Base-by-base conservation (phyloP, 2,888 invertebrate genomes). In the Dromius quadrimaculatus region DNA sequence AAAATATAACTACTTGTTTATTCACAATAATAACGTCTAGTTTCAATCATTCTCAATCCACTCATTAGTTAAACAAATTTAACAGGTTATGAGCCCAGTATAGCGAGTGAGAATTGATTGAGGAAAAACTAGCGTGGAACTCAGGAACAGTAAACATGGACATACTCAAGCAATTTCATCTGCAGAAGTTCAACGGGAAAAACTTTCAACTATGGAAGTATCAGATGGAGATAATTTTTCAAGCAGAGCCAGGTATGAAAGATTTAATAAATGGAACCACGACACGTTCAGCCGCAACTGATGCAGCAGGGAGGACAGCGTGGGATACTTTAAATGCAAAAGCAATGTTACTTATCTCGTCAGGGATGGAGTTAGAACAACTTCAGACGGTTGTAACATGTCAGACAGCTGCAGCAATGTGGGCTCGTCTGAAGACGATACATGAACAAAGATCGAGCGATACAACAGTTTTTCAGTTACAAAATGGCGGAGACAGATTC, bases 371-470 rank as follows among this genome's bases (percentile, higher is more conserved):
- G 19, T 54, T 17, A 2, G 57, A 54, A 13, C 57, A 54, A 54
- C 28, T 54, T 23, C 57, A 54, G 19, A 54, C 28, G 23, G 11
- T 54, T 23, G 11, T 54, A 54, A 54, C 17, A n/a, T 54, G 57
- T 45, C 3, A 22, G 9, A 64, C 15, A 4, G 45, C 50, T n/a
- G 0, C 45, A 1, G 34, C 50, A 8, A 73, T 73, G 70, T 73
- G 72, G 72, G 28, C 6, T 28, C 63, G 72, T 6, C 45, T 73
- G 8, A 73, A 73, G 13, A n/a, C 28, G 9, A 43, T 73, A 5
- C 72, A 72, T 32, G 72, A 73, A 22, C 73, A 73, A 32, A 45
- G 57, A 23, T 54, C 57, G 11, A 3, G 23, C 4, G 57, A 72
- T 68, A 17, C 72, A 72, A 41, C 15, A 32, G 50, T 54, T 54